Conservation (phyloP, 2,113 vertebrate genomes). For the Pogona vitticeps region DNA sequence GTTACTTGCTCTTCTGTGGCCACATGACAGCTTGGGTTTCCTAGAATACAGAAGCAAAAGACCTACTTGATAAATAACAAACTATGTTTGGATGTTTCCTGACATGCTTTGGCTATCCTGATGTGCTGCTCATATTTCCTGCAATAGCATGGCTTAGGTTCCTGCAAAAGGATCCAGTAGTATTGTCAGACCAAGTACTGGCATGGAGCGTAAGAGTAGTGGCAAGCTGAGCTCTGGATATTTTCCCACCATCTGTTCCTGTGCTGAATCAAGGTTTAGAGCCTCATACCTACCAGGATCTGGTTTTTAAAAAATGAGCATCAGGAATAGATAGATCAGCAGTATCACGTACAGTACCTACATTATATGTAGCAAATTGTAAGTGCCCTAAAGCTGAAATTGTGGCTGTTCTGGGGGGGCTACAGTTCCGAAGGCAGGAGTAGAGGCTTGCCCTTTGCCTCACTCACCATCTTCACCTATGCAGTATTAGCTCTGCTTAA, state of each 20-base stretch:
- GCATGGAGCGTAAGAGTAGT: neutral
- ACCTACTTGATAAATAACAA: neutral
- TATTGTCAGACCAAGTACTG: neutral
- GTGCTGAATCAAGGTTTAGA: neutral
- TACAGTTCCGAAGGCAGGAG: neutral
- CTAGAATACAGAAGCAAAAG: slow-evolving; percentile 6
- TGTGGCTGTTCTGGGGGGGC: neutral
- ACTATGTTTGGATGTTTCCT: slow-evolving; percentile 1
- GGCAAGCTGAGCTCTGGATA: slow-evolving; percentile 5
- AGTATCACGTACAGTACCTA: neutral
- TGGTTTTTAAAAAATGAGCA: neutral
- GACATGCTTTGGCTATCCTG: neutral
- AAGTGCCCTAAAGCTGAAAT: neutral
- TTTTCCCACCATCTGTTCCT: slow-evolving; percentile 21
- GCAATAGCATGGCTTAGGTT: slow-evolving; percentile 4
- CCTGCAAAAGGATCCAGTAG: slow-evolving; percentile 1
- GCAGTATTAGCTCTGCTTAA: too few relatives aligned
- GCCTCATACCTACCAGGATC: neutral
- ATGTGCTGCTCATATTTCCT: slow-evolving; percentile 18
- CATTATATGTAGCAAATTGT: neutral
- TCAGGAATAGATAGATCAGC: too few relatives aligned
- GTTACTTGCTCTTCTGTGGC: neutral
- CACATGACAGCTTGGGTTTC: neutral
- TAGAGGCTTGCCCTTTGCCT: neutral
- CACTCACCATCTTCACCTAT: neutral